Conservation (phyloP, 2,888 invertebrate species). For the Heliconius aoede region DNA sequence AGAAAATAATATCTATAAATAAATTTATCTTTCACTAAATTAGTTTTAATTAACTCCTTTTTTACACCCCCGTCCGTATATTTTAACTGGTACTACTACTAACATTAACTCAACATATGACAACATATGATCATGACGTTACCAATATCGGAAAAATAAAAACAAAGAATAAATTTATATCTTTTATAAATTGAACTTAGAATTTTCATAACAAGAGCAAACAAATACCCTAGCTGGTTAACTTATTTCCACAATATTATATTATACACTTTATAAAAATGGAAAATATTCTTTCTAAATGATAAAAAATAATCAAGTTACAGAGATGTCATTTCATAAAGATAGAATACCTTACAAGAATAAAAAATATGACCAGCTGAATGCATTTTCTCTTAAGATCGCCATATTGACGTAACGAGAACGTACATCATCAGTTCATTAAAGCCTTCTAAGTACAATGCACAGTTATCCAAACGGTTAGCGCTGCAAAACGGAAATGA, state of each 20-base stretch:
- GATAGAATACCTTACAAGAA: not conserved
- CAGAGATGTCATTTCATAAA: not conserved
- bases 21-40: not conserved
- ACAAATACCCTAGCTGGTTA: not conserved
- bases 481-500: slow-evolving; percentile 73
- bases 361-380: not conserved
- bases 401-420: slow-evolving; percentile 1
- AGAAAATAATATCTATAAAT: slow-evolving; percentile 6
- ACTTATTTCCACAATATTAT: not conserved
- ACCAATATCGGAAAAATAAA: not conserved
- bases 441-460: slow-evolving; percentile 43
- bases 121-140: not conserved
- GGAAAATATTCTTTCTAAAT: not conserved
- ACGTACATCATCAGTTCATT: slow-evolving; percentile 26
- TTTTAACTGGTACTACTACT: not conserved
- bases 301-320: too few relatives aligned
- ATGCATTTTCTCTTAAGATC: not conserved
- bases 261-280: not conserved
- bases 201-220: not conserved
- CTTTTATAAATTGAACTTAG: too few relatives aligned
- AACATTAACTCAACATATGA: not conserved
- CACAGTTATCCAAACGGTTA: slow-evolving; percentile 53
- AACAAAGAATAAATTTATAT: too few relatives aligned
- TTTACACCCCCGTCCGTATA: not conserved
- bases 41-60: not conserved